Percentiles rank a stretch among this genome's conserved stretches.
phyloP scores from a whole-genome alignment of 35 echinoderm and acorn worm species.

The Chiridota heheva region DNA sequence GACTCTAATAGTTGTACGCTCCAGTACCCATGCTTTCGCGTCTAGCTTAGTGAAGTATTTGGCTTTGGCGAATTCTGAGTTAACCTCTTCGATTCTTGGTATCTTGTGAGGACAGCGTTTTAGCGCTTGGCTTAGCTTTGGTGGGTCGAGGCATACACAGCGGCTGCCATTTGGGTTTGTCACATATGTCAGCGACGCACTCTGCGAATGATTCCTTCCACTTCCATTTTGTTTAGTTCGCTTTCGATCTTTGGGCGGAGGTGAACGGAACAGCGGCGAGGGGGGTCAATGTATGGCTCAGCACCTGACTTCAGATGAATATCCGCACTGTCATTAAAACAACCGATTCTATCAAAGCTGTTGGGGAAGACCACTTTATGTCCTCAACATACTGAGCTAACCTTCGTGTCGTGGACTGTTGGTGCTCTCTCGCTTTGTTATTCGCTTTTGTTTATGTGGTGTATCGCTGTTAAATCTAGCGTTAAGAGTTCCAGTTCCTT shows the following conservation, averaged over 20 bases:
- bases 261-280: conserved; percentile 41
- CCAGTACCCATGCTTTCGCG: conserved; percentile 59
- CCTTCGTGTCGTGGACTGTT: too few relatives aligned
- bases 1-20: conserved; percentile 40
- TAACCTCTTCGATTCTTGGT: conserved; percentile 46
- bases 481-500: too few relatives aligned
- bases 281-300: conserved; percentile 35
- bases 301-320: conserved; percentile 44
- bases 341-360: conserved; percentile 26
- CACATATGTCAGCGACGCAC: conserved; percentile 25
- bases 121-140: conserved; percentile 44
- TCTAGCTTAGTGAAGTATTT: conserved; percentile 57
- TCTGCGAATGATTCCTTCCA: conserved; percentile 30
- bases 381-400: background rate
- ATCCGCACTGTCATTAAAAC: conserved; percentile 13
- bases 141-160: conserved; percentile 63
- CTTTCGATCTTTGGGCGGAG: conserved; percentile 35
- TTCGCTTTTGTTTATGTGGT: too few relatives aligned
- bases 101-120: conserved; percentile 68
- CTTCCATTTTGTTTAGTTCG: conserved; percentile 54
- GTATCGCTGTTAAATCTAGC: too few relatives aligned
- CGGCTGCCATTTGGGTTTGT: conserved; percentile 23
- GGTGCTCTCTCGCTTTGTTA: too few relatives aligned
- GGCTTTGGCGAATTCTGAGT: conserved; percentile 10
- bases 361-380: too few relatives aligned